Base-by-base conservation (phyloP, 2,797 vertebrate genomes). In the Lepus townsendii region DNA sequence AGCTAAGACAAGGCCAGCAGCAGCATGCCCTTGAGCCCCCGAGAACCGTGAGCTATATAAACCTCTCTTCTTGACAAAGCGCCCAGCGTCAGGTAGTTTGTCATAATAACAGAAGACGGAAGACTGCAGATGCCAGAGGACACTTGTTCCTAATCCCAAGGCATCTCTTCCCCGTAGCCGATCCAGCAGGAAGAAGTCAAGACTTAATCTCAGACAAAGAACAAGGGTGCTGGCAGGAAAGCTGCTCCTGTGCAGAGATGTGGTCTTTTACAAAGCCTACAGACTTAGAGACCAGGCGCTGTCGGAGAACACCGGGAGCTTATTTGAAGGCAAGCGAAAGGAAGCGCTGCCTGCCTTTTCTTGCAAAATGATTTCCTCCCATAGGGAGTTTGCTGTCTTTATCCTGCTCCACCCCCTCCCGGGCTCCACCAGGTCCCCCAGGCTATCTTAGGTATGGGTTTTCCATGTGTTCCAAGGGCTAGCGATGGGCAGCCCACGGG, bases 371-470 rank as follows among this genome's bases (percentile, higher is more conserved):
- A 5, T 13, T 22, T 73, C 24, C 52, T 72, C 77, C 19, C 20
- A 14, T 22, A 35, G 10, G 2, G 0, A 3, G 3, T 16, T 57
- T 27, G 14, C 19, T 26, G 6, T 11, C 60, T 38, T 60, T 2
- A 16, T 19, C 9, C 30, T 3, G 32, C 5, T 57, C 47, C 32
- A 19, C 1, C 16, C 2, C 24, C 7, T 5, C 17, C 1, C 13
- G 5, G 24, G 2, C 6, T 35, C 27, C 17, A 0, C 0, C 0
- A 16, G 3, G 12, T 20, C 38, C 20, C 63, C 54, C 47, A 4
- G 7, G 14, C n/a, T 17, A 42, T 20, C 35, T 16, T 19, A 75
- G 35, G 35, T 13, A 14, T 20, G 9, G 22, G 4, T 68, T 69
- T 38, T 27, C 50, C 14, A 27, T 13, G 12, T 6, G 26, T 82